Conservation (phyloP, 2,888 invertebrate genomes). For the Hedychridium roseum region DNA sequence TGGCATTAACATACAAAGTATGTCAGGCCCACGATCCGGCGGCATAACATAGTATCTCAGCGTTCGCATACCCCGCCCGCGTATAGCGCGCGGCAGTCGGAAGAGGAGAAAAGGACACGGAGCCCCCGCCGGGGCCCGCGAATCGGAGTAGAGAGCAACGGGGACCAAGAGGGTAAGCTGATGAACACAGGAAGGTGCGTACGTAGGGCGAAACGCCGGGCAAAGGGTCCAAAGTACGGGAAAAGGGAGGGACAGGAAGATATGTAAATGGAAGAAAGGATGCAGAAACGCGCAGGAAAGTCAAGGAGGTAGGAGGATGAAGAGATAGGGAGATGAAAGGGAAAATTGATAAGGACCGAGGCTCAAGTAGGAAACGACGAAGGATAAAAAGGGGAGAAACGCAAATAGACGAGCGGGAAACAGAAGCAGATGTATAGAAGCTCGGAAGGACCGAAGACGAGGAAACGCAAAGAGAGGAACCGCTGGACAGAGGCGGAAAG, state of each 20-base stretch:
- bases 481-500: slow-evolving; percentile 14
- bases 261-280: too few relatives aligned
- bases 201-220: slow-evolving; percentile 11
- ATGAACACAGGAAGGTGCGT: slow-evolving; percentile 33
- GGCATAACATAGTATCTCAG: slow-evolving; percentile 61
- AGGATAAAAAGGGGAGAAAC: slow-evolving; percentile 16
- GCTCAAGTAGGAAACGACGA: too few relatives aligned
- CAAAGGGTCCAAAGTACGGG: too few relatives aligned
- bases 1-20: slow-evolving; percentile 65
- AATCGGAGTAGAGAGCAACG: slow-evolving; percentile 1
- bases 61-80: slow-evolving; percentile 52
- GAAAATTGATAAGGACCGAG: neutral
- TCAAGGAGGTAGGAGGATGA: neutral
- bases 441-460: slow-evolving; percentile 14
- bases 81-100: slow-evolving; percentile 23
- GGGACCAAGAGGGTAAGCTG: slow-evolving; percentile 25
- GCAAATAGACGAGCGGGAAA: too few relatives aligned
- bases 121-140: slow-evolving; percentile 1
- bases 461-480: slow-evolving; percentile 11
- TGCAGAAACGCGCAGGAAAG: slow-evolving; percentile 20
- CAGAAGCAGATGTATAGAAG: too few relatives aligned
- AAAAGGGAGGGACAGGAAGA: too few relatives aligned
- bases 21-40: slow-evolving; percentile 59
- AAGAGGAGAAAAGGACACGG: slow-evolving; percentile 18
- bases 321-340: neutral